phyloP scores from a whole-genome alignment of 1,140 invertebrate species.

The Halesus radiatus region DNA sequence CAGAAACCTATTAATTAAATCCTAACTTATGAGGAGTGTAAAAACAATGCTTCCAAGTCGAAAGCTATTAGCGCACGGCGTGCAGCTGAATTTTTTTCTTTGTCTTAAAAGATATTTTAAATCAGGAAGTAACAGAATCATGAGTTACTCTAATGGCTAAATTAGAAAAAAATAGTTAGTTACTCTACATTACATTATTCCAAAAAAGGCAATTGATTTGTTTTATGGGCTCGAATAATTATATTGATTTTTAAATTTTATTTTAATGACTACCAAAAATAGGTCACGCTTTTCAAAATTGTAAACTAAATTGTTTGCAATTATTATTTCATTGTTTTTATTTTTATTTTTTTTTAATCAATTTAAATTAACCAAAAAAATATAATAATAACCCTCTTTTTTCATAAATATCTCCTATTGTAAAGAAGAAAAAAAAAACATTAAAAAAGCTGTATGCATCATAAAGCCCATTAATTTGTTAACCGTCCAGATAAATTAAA shows the following conservation, averaged over 20 bases:
- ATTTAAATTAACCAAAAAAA: too few species aligned
- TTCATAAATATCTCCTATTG: too few species aligned
- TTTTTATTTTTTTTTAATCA: too few species aligned
- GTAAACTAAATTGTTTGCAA: too few species aligned
- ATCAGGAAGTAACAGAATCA: conserved; percentile 3
- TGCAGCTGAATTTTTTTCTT: background rate
- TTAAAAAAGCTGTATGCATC: too few species aligned
- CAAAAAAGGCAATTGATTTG: conserved; percentile 1
- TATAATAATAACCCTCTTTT: too few species aligned
- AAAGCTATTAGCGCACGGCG: background rate
- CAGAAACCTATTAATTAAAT: background rate
- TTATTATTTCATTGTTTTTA: too few species aligned
- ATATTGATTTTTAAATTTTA: background rate
- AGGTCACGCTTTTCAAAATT: too few species aligned
- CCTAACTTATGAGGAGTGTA: background rate
- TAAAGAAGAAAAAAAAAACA: too few species aligned
- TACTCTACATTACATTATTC: background rate
- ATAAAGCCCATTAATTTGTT: background rate
- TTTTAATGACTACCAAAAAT: too few species aligned
- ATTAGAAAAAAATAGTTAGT: background rate
- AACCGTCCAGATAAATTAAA: too few species aligned
- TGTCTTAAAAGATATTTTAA: background rate
- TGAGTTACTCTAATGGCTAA: background rate
- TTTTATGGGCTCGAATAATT: background rate
- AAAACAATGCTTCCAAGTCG: background rate